phyloP scores from a whole-genome alignment of 2,888 invertebrate genomes.

The Drosophila anceps region DNA sequence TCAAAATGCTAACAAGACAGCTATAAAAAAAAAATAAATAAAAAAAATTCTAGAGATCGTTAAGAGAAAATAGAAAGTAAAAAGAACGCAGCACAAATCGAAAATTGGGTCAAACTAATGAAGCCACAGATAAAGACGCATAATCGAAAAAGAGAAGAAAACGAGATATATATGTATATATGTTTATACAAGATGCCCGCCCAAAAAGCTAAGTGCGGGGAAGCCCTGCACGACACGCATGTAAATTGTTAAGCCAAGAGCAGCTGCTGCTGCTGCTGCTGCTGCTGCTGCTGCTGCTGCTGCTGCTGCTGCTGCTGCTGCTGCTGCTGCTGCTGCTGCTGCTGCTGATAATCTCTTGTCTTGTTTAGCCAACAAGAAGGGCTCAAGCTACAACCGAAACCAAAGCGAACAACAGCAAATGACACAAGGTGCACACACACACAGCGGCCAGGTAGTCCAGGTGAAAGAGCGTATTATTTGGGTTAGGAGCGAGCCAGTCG shows the following conservation, averaged over 20 bases:
- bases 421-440: conserved; percentile 69
- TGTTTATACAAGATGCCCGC: conserved; percentile 11
- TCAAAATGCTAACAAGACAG: conserved; percentile 49
- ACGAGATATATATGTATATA: not conserved
- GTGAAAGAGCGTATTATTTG: conserved; percentile 69
- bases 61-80: conserved; percentile 76
- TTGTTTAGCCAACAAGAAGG: conserved; percentile 55
- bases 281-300: conserved; percentile 39
- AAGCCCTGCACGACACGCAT: conserved; percentile 17
- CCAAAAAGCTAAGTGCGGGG: conserved; percentile 24
- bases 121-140: conserved; percentile 67
- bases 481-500: conserved; percentile 60
- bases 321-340: conserved; percentile 42
- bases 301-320: conserved; percentile 45
- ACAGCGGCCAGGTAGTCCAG: conserved; percentile 20
- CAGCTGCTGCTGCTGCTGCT: conserved; percentile 22
- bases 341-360: conserved; percentile 60
- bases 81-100: conserved; percentile 49
- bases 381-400: conserved; percentile 24
- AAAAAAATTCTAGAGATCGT: conserved; percentile 56
- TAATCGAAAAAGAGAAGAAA: conserved; percentile 45
- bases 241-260: conserved; percentile 11
- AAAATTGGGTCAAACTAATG: conserved; percentile 76
- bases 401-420: conserved; percentile 45
- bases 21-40: conserved; percentile 26